These are phyloP conservation scores for Epirrita christyi DNA, from an alignment of 2,888 invertebrate species.

Conservation along the genomic window DNA sequence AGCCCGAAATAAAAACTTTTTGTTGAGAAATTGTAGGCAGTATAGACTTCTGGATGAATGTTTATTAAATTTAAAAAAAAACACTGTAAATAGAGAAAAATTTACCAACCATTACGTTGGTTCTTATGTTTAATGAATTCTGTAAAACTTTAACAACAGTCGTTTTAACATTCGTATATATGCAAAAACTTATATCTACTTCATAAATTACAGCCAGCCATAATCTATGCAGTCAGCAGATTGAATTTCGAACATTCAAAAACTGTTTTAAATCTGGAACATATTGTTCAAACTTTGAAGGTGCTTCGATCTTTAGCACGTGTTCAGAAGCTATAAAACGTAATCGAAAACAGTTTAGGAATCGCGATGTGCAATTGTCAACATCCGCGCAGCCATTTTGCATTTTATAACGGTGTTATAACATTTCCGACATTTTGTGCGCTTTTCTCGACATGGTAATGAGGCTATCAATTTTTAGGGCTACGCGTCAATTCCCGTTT, in stretches of 20 bases:
- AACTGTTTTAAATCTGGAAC: slow-evolving; percentile 36
- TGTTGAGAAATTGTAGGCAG: slow-evolving; percentile 11
- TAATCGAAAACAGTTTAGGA: slow-evolving; percentile 79
- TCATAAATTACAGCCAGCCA: slow-evolving; percentile 27
- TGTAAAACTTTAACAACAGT: background rate
- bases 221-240: slow-evolving; percentile 29
- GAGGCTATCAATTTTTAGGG: slow-evolving; percentile 67
- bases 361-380: slow-evolving; percentile 71
- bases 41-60: too few species aligned
- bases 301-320: slow-evolving; percentile 54
- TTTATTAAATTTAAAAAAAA: too few species aligned
- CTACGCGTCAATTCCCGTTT: slow-evolving; percentile 36
- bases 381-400: slow-evolving; percentile 74
- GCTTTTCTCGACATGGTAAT: slow-evolving; percentile 67
- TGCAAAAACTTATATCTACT: slow-evolving; percentile 11
- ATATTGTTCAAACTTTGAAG: slow-evolving; percentile 46
- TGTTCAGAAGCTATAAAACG: slow-evolving; percentile 73
- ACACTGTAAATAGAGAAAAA: too few species aligned
- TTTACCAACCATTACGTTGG: too few species aligned
- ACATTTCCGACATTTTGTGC: slow-evolving; percentile 44
- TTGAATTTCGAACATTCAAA: slow-evolving; percentile 42
- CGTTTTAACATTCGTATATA: background rate
- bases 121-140: background rate
- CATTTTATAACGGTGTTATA: slow-evolving; percentile 67
- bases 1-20: slow-evolving; percentile 24